Evolutionary conservation across 2,888 invertebrate genomes (phyloP), one percentile per base, ranked within the genome.

Genomic region (Synanthedon vespiformis): DNA sequence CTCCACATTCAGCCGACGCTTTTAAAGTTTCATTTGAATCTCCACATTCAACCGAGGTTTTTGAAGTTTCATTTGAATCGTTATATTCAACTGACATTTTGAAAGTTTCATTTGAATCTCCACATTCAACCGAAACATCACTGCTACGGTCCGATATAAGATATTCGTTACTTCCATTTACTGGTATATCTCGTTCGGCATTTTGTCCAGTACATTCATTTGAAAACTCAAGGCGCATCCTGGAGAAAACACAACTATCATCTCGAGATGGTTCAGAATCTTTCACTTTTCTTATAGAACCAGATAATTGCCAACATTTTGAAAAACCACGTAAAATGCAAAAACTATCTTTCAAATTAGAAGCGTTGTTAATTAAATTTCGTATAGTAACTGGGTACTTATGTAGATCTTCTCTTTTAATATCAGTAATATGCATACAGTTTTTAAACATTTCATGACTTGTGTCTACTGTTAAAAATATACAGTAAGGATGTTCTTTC

Each of bases 301-400:
- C 85, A 53, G 80, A 66, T 50, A 87, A 58, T 70, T 88, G 84
- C 88, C 88, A 88, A 56, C 82, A 84, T 56, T 70, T 58, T 18
- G 68, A 49, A 56, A 77, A 67, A n/a, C 88, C 88, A 59, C 68
- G 68, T 60, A 88, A 67, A 61, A 88, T 81, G 59, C 80, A 82
- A 66, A 84, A 80, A 54, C 71, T 74, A 51, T 83, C 79, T 58
- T 77, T 74, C 51, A 72, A 57, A 54, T 73, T 67, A n/a, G 61
- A 67, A 40, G 71, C 74, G 61, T 79, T 77, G 13, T 68, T 75
- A 8, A 83, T 61, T 58, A 88, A 67, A 55, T 82, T 79, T 70
- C 68, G 78, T n/a, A 87, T 70, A 40, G 76, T 75, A 52, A 64
- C 53, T 12, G 85, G 86, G 65, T 80, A 86, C 56, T 77, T 77